Evolutionary conservation across 2,113 vertebrate species (phyloP), one percentile per base, ranked within the genome.

Genomic region (Caracal caracal): DNA sequence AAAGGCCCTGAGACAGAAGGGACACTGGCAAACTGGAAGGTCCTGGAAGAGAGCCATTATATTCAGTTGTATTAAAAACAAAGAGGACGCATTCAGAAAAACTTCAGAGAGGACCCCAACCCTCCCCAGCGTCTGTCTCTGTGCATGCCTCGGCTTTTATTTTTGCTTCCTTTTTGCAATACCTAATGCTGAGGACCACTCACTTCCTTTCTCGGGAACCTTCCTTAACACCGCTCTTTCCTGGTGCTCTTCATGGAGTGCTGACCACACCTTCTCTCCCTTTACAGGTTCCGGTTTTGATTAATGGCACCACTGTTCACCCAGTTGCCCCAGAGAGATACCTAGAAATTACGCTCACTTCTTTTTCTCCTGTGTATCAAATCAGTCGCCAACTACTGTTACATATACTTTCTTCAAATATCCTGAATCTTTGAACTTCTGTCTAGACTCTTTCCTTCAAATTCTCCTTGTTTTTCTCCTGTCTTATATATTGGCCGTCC

Each of bases 161-260:
- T 73, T 35, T 10, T 15, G 6, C 37, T 84, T 2, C 9, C 0
- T 15, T 9, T 63, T 47, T n/a, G 22, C 7, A 78, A 16, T 20
- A 59, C 3, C 43, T 13, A 20, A n/a, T 0, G 16, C 17, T n/a
- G 3, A 49, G 8, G 16, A 4, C 30, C 6, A 8, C 35, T 49
- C 43, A 9, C 24, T 24, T 8, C 1, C 3, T 76, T 76, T 65
- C 66, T 70, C 16, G 2, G 4, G 16, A 19, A n/a, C 4, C 47
- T 68, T n/a, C 28, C 51, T 59, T 66, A n/a, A 30, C 17, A 19
- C 0, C 2, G 19, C 65, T n/a, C 40, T 51, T 78, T 51, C 24
- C 24, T 28, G n/a, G 19, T 37, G 17, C 47, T 9, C 3, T 37
- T 10, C 15, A 43, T 28, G 9, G 65, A 82, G 11, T 78, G 86